A percentile compares a stretch with the other conserved stretches of the same genome.
Evolutionary conservation across 2,113 vertebrate species (phyloP).

Genomic region (Cardinalis cardinalis): DNA sequence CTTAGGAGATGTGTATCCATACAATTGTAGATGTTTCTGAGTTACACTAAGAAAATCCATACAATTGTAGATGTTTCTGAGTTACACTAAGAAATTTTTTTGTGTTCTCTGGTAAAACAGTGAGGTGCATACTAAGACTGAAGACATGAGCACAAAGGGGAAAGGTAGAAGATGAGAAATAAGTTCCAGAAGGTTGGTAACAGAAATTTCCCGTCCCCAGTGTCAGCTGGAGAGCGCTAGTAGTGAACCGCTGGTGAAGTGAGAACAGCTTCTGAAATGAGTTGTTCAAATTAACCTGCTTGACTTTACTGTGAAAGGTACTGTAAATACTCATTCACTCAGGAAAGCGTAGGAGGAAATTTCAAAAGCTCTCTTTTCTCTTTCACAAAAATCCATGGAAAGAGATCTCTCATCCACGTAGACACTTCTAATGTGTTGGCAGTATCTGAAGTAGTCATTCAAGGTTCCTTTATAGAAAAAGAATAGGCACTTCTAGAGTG

Average conservation of each 20-base stretch:
- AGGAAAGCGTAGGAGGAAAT: not conserved
- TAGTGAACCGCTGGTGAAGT: not conserved
- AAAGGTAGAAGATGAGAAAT: not conserved
- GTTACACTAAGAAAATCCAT: not conserved
- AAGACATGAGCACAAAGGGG: not conserved
- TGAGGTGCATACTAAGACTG: not conserved
- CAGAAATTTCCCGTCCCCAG: not conserved
- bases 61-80: not conserved
- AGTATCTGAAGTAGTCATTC: not conserved
- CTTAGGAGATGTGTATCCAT: not conserved
- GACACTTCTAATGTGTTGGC: not conserved
- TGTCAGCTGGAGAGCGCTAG: not conserved
- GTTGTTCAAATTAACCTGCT: slow-evolving; percentile 28
- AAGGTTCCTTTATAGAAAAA: not conserved
- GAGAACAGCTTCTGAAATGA: not conserved
- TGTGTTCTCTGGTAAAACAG: accelerated
- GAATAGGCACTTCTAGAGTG: not conserved
- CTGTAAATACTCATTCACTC: slow-evolving; percentile 11
- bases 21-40: not conserved
- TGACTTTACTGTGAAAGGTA: slow-evolving; percentile 3
- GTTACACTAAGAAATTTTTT: not conserved
- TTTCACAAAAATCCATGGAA: not conserved
- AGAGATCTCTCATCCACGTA: not conserved
- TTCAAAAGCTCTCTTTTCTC: not conserved
- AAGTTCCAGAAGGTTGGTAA: not conserved